These are phyloP conservation scores for Rafetus swinhoei DNA, from an alignment of 2,113 vertebrate genomes.

Conservation along the genomic window DNA sequence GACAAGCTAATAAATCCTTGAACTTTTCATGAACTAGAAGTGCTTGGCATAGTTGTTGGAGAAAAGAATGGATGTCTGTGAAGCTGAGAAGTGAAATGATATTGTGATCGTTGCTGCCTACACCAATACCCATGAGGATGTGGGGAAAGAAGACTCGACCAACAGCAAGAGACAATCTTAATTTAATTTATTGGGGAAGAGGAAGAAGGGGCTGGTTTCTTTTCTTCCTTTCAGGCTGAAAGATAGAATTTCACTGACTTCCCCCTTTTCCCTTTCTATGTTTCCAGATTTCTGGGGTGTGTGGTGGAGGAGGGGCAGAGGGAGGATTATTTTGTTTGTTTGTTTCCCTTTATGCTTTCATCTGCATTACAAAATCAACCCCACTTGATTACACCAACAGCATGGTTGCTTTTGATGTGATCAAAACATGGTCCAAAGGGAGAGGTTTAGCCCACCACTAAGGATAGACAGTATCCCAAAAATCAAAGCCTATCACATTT, in stretches of 20 bases:
- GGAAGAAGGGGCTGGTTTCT: background rate
- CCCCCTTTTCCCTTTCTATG: background rate
- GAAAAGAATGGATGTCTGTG: background rate
- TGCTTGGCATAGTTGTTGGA: background rate
- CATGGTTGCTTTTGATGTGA: background rate
- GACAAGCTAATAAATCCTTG: background rate
- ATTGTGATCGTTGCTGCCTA: accelerated
- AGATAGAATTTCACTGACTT: background rate
- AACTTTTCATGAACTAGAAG: background rate
- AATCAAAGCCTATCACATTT: background rate
- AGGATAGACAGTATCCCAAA: background rate
- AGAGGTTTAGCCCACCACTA: background rate
- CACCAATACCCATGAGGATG: background rate
- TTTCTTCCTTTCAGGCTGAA: background rate
- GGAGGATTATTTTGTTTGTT: background rate
- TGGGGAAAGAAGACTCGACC: background rate
- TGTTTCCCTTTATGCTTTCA: conserved; percentile 8
- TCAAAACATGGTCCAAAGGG: background rate
- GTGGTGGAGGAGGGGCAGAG: background rate
- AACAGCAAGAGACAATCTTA: background rate
- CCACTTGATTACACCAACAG: background rate
- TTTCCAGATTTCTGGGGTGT: background rate
- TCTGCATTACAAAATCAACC: background rate
- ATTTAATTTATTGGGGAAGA: background rate
- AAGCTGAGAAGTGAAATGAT: background rate